Conservation (phyloP, 1,140 invertebrate genomes). For the Meloidogyne floridensis region DNA sequence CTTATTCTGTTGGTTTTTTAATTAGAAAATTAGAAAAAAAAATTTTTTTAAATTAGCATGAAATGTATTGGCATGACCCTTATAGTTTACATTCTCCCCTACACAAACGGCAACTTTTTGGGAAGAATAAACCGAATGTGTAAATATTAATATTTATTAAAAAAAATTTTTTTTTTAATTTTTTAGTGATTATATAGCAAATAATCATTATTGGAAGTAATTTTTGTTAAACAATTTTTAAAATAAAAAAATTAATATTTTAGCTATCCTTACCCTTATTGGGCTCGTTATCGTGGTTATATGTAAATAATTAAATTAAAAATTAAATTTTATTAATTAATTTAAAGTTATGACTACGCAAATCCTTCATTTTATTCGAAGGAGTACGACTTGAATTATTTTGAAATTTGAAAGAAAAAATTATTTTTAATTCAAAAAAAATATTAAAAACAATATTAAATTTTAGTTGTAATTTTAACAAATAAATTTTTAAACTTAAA, state of each 20-base stretch:
- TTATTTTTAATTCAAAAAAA: not conserved
- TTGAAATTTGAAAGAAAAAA: constrained; percentile 6
- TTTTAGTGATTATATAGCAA: constrained; percentile 28
- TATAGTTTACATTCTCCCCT: constrained; percentile 17
- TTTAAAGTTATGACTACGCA: constrained; percentile 23
- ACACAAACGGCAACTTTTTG: constrained; percentile 19
- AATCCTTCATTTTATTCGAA: constrained; percentile 31
- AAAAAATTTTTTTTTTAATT: not conserved
- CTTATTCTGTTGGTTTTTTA: constrained; percentile 18
- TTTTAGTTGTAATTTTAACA: too few relatives aligned
- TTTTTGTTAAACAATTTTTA: not conserved
- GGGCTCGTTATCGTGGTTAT: constrained; percentile 29
- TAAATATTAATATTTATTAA: not conserved
- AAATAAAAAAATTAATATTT: not conserved
- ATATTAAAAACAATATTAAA: not conserved
- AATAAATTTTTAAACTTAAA: not conserved
- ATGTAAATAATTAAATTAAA: constrained; percentile 13
- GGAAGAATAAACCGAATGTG: constrained; percentile 24
- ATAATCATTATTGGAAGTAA: constrained; percentile 27
- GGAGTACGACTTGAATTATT: constrained; percentile 29
- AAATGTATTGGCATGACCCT: constrained; percentile 20
- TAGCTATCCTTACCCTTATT: constrained; percentile 25
- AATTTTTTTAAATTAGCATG: not conserved
- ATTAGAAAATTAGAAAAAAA: not conserved
- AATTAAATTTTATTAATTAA: not conserved